Percentiles rank a stretch among this genome's conserved stretches.
Conservation (phyloP, 1,140 invertebrate species). For the Drosophila varians region DNA sequence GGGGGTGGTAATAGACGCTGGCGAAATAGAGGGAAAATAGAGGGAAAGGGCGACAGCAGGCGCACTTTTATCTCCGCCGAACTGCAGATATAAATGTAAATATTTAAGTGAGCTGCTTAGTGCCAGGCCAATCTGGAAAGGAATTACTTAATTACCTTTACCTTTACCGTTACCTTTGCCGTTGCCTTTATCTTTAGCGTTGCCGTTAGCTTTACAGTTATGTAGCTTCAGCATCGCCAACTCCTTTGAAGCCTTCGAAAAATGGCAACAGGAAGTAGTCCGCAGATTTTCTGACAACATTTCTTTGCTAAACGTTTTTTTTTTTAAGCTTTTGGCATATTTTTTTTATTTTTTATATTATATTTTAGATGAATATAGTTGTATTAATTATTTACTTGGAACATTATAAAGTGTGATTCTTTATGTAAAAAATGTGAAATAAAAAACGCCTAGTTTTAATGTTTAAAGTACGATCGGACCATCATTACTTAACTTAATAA, state of each 20-base stretch:
- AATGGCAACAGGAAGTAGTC: neutral
- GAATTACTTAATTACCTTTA: slow-evolving; percentile 34
- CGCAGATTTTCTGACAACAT: too few relatives aligned
- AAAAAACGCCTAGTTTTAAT: too few relatives aligned
- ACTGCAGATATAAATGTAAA: slow-evolving; percentile 66
- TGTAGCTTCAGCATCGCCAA: neutral
- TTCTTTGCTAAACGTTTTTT: too few relatives aligned
- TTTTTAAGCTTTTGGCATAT: too few relatives aligned
- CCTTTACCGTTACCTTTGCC: neutral
- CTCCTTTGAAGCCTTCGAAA: neutral
- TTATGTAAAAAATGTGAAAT: too few relatives aligned
- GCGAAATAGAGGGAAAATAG: neutral
- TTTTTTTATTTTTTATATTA: too few relatives aligned
- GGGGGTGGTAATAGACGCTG: neutral
- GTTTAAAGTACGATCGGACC: too few relatives aligned
- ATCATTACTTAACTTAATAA: too few relatives aligned
- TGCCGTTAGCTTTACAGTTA: neutral
- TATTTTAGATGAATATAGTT: too few relatives aligned
- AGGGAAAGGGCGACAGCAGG: slow-evolving; percentile 52
- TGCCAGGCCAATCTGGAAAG: slow-evolving; percentile 17
- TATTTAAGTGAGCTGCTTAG: slow-evolving; percentile 63
- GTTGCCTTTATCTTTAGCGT: neutral
- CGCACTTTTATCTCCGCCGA: slow-evolving; percentile 67
- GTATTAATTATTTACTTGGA: too few relatives aligned
- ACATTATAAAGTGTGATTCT: too few relatives aligned